Evolutionary conservation across 2,797 vertebrate species (phyloP).

Genomic region (Mormyrus proboscirostris): DNA sequence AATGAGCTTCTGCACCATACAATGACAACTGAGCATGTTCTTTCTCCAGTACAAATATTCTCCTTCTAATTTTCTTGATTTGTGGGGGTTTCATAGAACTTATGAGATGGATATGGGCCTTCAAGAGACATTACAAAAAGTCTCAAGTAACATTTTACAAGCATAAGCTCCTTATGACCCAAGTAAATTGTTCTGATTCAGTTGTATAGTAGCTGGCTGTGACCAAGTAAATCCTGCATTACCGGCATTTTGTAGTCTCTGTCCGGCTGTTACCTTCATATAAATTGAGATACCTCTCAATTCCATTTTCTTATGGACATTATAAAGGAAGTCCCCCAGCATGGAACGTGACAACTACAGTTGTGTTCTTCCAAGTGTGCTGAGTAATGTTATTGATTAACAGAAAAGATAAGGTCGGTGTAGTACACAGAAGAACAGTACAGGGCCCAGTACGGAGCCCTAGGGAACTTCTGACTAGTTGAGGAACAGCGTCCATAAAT

Average conservation of each 20-base stretch:
- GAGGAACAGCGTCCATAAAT: not conserved
- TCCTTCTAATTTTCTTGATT: not conserved
- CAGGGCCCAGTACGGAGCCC: not conserved
- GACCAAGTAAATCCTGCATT: not conserved
- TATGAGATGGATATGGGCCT: not conserved
- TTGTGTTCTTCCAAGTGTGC: not conserved
- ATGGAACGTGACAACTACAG: not conserved
- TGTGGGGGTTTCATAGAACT: not conserved
- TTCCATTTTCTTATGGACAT: not conserved
- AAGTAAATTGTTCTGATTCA: not conserved
- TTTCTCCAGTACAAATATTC: not conserved
- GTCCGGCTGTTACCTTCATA: not conserved
- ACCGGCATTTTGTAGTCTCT: not conserved
- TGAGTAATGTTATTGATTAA: constrained; percentile 4
- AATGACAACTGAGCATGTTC: not conserved
- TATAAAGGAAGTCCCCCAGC: not conserved
- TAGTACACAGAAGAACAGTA: not conserved
- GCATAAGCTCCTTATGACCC: not conserved
- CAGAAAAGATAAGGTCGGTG: not conserved
- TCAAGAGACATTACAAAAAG: not conserved
- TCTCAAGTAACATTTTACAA: not conserved
- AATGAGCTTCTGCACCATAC: not conserved
- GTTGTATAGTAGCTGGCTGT: not conserved
- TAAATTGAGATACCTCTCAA: not conserved
- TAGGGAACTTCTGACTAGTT: not conserved